Evolutionary conservation across 2,797 vertebrate species (phyloP), one percentile per base, ranked within the genome.

Genomic region (Etheostoma nigrum): DNA sequence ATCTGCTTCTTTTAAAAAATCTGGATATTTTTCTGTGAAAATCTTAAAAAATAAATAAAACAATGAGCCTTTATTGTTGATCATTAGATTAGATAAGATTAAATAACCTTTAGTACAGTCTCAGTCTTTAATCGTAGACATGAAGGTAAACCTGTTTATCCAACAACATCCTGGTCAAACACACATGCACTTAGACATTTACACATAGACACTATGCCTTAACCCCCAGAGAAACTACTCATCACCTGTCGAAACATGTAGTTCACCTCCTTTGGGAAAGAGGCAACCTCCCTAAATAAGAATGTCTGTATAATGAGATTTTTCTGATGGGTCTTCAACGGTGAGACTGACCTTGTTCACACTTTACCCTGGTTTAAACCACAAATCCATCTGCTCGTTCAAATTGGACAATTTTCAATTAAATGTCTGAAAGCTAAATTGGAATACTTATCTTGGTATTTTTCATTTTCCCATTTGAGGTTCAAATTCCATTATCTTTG

Each of bases 401-500:
- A 91, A 81, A 91, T 84, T 18, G 58, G 78, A 81, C 76, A 64
- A 74, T 79, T 86, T 93, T 91, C 94, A 93, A 94, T 94, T 92
- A 93, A 93, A 92, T 75, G 67, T 83, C 78, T 82, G 85, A 91
- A 84, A 74, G 79, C 66, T 81, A 91, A 93, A 93, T 90, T 90
- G 85, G 81, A 93, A 91, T 83, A 90, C 86, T 90, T 93, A 94
- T 94, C 90, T 89, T 44, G 25, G 47, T 79, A 62, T 91, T 91
- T 89, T 88, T 86, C 69, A 84, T 93, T 91, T 91, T 86, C 77
- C 82, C 74, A 76, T 91, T 90, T 90, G 80, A 90, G 81, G 10
- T 81, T 83, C 78, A 68, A 70, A 85, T 88, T 89, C 88, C 82
- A 91, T 94, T 94, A 91, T 93, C 92, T 92, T 91, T 85, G 86